Evolutionary conservation across 2,113 vertebrate genomes (phyloP).

Genomic region (Petaurus breviceps): DNA sequence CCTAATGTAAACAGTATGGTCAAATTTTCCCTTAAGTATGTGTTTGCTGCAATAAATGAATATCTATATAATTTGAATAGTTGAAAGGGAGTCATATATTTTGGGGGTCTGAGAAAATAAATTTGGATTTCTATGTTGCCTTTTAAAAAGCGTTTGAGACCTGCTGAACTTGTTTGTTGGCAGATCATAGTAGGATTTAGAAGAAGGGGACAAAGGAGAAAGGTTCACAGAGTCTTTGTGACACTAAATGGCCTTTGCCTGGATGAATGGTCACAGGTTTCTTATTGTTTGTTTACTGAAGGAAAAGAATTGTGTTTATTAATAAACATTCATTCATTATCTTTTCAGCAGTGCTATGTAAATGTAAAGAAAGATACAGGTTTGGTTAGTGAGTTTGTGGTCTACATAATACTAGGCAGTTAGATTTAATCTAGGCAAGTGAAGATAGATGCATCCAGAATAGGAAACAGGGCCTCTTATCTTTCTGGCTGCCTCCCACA

Average conservation of each 20-base stretch:
- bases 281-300: constrained; percentile 22
- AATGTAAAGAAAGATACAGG: not conserved
- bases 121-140: constrained; percentile 17
- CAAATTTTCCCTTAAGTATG: constrained; percentile 43
- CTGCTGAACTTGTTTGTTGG: constrained; percentile 14
- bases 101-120: not conserved
- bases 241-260: not conserved
- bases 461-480: not conserved
- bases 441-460: not conserved
- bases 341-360: constrained; percentile 17
- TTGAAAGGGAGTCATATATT: constrained; percentile 57
- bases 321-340: constrained; percentile 14
- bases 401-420: not conserved
- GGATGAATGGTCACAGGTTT: not conserved
- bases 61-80: constrained; percentile 46
- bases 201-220: constrained; percentile 13
- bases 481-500: not conserved
- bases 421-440: not conserved
- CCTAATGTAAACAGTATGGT: constrained; percentile 59
- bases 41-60: constrained; percentile 56
- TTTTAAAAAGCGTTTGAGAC: constrained; percentile 12
- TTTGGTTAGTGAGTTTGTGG: not conserved
- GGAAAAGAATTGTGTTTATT: constrained; percentile 28
- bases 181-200: not conserved
- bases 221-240: not conserved